phyloP scores from a whole-genome alignment of 2,888 invertebrate genomes.

The Chloroclysta siterata region DNA sequence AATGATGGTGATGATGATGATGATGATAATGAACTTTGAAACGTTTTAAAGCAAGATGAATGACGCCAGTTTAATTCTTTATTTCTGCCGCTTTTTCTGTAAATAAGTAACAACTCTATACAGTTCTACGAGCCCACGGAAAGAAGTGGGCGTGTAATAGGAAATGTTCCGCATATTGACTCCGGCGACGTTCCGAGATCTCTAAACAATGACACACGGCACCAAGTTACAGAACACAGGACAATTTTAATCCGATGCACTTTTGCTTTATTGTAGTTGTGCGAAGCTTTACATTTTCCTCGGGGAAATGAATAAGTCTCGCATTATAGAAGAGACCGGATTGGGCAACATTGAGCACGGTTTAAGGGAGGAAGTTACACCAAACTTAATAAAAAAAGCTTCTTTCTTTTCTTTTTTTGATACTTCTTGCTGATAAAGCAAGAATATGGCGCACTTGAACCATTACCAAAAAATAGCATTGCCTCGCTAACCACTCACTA shows the following conservation, averaged over 20 bases:
- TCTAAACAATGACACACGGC: constrained; percentile 80
- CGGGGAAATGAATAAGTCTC: constrained; percentile 18
- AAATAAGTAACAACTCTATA: constrained; percentile 62
- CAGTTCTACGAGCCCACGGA: constrained; percentile 62
- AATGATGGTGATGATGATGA: no score
- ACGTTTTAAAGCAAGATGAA: no score
- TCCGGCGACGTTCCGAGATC: constrained; percentile 77
- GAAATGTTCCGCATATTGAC: constrained; percentile 86
- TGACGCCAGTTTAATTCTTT: no score
- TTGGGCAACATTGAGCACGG: not conserved
- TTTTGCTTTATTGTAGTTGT: constrained; percentile 39
- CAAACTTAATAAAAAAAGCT: no score
- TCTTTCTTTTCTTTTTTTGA: no score
- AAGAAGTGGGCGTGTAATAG: constrained; percentile 85
- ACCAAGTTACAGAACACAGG: constrained; percentile 49
- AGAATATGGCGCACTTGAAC: no score
- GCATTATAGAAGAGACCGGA: not conserved
- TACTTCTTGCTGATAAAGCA: no score
- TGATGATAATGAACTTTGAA: no score
- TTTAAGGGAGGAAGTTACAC: not conserved
- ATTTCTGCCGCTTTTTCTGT: no score
- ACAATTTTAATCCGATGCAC: constrained; percentile 47
- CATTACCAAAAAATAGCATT: no score
- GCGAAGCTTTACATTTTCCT: constrained; percentile 7
- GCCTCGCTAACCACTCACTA: no score